Evolutionary conservation across 1,140 invertebrate species (phyloP).

Genomic region (Micrasema longulum): DNA sequence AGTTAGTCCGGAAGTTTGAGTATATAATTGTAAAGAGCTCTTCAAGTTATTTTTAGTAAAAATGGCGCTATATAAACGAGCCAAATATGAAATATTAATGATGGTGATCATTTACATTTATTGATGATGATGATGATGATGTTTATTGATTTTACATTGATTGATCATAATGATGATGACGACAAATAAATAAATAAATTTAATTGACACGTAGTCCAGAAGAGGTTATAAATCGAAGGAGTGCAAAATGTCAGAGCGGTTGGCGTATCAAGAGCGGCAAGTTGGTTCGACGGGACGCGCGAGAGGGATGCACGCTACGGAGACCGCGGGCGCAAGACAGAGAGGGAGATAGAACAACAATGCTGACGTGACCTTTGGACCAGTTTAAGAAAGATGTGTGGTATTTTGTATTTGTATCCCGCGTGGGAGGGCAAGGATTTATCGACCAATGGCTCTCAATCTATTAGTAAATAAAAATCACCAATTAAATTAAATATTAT

Average conservation of each 20-base stretch:
- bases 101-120: no score
- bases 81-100: no score
- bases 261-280: slow-evolving; percentile 12
- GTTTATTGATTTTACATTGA: no score
- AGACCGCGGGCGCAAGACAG: not conserved
- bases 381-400: slow-evolving; percentile 34
- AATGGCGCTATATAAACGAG: no score
- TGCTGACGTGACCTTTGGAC: slow-evolving; percentile 33
- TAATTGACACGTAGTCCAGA: no score
- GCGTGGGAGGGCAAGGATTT: slow-evolving; percentile 13
- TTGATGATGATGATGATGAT: no score
- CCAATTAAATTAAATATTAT: not conserved
- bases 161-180: no score
- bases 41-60: no score
- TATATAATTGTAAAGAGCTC: no score
- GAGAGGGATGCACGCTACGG: slow-evolving; percentile 21
- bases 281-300: not conserved
- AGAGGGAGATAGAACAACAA: slow-evolving; percentile 11
- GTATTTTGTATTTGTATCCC: slow-evolving; percentile 31
- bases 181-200: no score
- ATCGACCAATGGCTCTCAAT: not conserved
- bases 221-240: no score
- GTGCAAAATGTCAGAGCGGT: slow-evolving; percentile 38
- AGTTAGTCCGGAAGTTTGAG: no score
- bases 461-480: not conserved